Base-by-base conservation (phyloP, 2,888 invertebrate species). In the Meloe dianella region DNA sequence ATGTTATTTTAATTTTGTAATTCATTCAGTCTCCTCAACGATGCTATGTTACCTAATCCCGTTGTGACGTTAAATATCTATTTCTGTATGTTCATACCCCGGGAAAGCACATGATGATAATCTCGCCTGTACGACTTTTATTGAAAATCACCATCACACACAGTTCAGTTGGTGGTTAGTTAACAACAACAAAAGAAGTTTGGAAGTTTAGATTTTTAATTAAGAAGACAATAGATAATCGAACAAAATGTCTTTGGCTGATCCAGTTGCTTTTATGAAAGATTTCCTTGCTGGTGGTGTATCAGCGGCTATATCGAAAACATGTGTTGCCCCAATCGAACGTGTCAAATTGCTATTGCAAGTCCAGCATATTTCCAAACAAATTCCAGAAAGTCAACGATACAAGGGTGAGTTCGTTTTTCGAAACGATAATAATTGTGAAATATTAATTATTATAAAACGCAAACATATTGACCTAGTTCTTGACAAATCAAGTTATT, bases 281-380 rank as follows among this genome's bases (percentile, higher is more conserved):
- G 97, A 96, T 87, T 96, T 96, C 82, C 82, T 93, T 68, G 95
- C 95, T 72, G 97, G 97, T 76, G 97, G 97, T 72, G 87, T 96
- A 60, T 93, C 97, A 57, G 97, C 97, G 35, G 97, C 96, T 56
- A 90, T 96, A 73, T 95, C 97, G 61, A 97, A 97, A 84, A 97
- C 97, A 57, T 91, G 93, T 54, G 95, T 96, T 69, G 97, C 97
- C 20, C 97, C 97, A 65, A 97, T 97, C 80, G 97, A 97, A 86
- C 89, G 97, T 81, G 96, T 97, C 59, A 97, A 97, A 84, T 86
- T 97, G 75, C 89, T 97, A 70, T 88, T 97, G 73, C 97, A 97
- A 86, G 96, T 97, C 74, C 97, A 97, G 86, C 94, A 94, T 85
- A 92, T 95, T 74, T 94, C 93, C 78, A 96, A 95, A 86, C 95